Evolutionary conservation across 2,888 invertebrate species (phyloP), one percentile per base, ranked within the genome.

Genomic region (Eucera pruinosa): DNA sequence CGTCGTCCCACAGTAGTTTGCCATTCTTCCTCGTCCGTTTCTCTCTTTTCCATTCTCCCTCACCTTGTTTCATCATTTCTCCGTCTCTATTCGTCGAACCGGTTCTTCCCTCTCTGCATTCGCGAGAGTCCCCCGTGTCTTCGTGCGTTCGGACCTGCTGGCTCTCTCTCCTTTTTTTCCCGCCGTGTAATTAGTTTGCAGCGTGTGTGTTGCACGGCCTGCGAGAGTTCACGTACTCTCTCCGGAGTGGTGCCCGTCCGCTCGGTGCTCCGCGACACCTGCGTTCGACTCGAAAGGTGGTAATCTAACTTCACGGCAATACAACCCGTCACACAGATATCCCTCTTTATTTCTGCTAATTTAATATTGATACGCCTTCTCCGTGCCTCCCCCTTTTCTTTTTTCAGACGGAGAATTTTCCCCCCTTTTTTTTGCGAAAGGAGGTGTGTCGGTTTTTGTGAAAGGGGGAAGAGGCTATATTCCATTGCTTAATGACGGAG

Each of bases 1-100:
- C 89, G 88, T 88, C 84, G 87, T 91, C 89, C 88, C 91, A 91
- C 91, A 90, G 89, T 91, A 91, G 91, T 91, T 91, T 90, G 87
- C 89, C 83, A 91, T 91, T 91, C 91, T 90, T 90, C 83, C 81
- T 84, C 69, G 69, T 67, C 45, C 78, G 68, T 83, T 78, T 78
- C 80, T 67, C 70, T 72, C 70, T 72, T 57, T 48, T 64, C 73
- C 61, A 87, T 82, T 39, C 55, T 64, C 25, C 60, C 30, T 48
- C 66, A 54, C 65, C 61, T 61, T 23, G 41, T 55, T 58, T 61
- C 33, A 27, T 30, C 33, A 30, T 43, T 52, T 67, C 41, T 45
- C 54, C 41, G n/a, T 64, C 69, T 48, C 23, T 52, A n/a, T 48
- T 47, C 13, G n/a, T n/a, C n/a, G 30, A 23, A 13, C 52, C 41